phyloP scores from a whole-genome alignment of 1,140 invertebrate genomes.

The Solen grandis region DNA sequence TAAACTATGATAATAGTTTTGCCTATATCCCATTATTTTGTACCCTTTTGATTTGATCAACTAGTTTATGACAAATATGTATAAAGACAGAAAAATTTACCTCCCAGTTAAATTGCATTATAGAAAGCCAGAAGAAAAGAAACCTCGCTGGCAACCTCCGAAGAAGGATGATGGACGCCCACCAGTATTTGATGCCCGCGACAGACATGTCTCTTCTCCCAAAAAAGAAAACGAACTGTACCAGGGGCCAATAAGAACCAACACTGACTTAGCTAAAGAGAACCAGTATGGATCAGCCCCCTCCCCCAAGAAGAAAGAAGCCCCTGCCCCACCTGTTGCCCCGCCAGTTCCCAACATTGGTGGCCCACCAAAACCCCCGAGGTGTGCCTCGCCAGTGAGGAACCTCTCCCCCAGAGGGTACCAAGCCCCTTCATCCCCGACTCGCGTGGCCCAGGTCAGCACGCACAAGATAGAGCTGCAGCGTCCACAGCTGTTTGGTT shows the following conservation, averaged over 20 bases:
- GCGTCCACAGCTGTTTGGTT: constrained; percentile 10
- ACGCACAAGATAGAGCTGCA: constrained; percentile 19
- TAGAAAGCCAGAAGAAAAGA: constrained; percentile 73
- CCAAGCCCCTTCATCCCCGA: not conserved
- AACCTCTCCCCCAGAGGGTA: constrained; percentile 20
- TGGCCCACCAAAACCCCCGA: constrained; percentile 37
- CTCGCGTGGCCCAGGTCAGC: constrained; percentile 19
- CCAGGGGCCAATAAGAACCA: constrained; percentile 32
- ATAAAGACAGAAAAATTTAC: not conserved
- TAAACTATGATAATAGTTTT: too few species aligned
- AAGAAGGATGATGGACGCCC: constrained; percentile 33
- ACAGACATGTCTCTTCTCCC: constrained; percentile 42
- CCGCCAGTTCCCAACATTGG: constrained; percentile 4
- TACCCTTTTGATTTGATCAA: not conserved
- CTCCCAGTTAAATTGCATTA: not conserved
- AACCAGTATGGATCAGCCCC: constrained; percentile 7
- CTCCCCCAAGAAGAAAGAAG: constrained; percentile 66
- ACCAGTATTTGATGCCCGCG: constrained; percentile 19
- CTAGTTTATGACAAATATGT: not conserved
- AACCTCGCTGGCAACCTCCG: constrained; percentile 72
- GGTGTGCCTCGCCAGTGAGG: constrained; percentile 29
- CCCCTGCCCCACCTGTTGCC: constrained; percentile 53
- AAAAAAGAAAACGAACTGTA: constrained; percentile 50
- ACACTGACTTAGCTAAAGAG: not conserved
- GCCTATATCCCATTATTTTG: too few species aligned